Conservation (phyloP, 2,888 invertebrate species). For the Leptinotarsa haldemani region DNA sequence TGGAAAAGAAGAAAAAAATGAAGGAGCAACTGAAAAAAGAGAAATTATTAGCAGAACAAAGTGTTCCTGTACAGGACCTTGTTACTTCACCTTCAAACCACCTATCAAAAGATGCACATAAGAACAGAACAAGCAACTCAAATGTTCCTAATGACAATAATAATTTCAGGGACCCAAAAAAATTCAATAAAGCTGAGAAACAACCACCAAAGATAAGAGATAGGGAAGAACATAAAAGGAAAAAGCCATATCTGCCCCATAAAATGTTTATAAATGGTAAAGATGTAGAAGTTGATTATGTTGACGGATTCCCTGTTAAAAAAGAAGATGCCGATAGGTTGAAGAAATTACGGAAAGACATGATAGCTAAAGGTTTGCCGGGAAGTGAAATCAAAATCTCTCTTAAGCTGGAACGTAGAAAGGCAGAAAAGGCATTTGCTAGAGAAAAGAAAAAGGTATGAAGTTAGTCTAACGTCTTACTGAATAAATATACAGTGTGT, state of each 20-base stretch:
- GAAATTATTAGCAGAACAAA: slow-evolving; percentile 34
- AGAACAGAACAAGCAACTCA: slow-evolving; percentile 1
- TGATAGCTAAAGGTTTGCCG: slow-evolving; percentile 77
- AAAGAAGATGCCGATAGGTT: slow-evolving; percentile 77
- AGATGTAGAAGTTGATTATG: slow-evolving; percentile 72
- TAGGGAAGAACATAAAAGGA: slow-evolving; percentile 57
- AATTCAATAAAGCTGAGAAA: slow-evolving; percentile 30
- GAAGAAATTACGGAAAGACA: slow-evolving; percentile 71
- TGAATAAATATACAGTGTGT: too few species aligned
- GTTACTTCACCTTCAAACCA: slow-evolving; percentile 46
- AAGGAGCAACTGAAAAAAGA: slow-evolving; percentile 46
- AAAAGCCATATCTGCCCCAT: slow-evolving; percentile 55
- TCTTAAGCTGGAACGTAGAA: slow-evolving; percentile 77
- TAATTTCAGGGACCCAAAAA: slow-evolving; percentile 23
- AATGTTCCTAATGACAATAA: not conserved
- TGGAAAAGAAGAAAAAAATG: slow-evolving; percentile 50
- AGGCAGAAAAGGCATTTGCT: slow-evolving; percentile 78
- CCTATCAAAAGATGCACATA: not conserved
- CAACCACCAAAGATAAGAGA: slow-evolving; percentile 46
- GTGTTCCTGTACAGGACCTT: slow-evolving; percentile 24
- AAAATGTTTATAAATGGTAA: slow-evolving; percentile 74
- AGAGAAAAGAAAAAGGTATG: slow-evolving; percentile 79
- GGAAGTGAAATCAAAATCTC: slow-evolving; percentile 75
- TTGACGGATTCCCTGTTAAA: slow-evolving; percentile 79
- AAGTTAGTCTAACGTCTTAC: not conserved